Conservation (phyloP, 2,113 vertebrate species). For the Probosciger aterrimus region DNA sequence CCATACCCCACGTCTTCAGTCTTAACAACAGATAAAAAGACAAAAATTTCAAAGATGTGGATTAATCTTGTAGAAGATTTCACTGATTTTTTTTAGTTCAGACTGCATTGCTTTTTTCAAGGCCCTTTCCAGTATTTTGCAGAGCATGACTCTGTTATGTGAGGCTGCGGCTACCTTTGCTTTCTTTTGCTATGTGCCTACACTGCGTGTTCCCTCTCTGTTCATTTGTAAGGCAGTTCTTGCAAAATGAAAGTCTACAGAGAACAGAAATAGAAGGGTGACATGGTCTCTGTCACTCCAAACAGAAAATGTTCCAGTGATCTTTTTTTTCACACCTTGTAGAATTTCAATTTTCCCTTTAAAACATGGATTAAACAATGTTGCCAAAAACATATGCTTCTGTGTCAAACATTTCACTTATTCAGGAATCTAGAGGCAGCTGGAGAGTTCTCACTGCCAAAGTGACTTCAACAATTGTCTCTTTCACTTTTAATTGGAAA, state of each 20-base stretch:
- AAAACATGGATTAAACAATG: conserved; percentile 74
- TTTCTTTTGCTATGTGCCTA: neutral
- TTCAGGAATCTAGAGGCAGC: conserved; percentile 69
- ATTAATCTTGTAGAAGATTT: neutral
- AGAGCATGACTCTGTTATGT: neutral
- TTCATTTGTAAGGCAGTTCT: conserved; percentile 42
- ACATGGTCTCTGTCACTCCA: conserved; percentile 54
- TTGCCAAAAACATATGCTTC: conserved; percentile 77
- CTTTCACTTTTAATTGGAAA: conserved; percentile 62
- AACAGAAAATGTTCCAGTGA: conserved; percentile 60
- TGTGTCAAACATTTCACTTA: conserved; percentile 77
- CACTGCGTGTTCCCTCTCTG: neutral
- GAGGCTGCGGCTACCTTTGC: neutral
- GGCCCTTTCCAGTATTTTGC: neutral
- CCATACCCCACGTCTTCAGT: neutral
- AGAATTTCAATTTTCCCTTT: conserved; percentile 75
- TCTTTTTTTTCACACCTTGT: conserved; percentile 71
- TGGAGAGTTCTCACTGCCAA: conserved; percentile 57
- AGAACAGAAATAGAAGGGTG: conserved; percentile 55
- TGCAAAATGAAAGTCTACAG: conserved; percentile 61
- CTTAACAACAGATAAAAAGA: neutral
- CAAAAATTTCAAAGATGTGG: neutral
- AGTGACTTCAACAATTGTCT: conserved; percentile 60
- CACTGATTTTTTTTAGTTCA: neutral
- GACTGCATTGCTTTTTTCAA: neutral